Evolutionary conservation across 35 echinoderm and acorn worm species (phyloP).

Genomic region (Lytechinus pictus): DNA sequence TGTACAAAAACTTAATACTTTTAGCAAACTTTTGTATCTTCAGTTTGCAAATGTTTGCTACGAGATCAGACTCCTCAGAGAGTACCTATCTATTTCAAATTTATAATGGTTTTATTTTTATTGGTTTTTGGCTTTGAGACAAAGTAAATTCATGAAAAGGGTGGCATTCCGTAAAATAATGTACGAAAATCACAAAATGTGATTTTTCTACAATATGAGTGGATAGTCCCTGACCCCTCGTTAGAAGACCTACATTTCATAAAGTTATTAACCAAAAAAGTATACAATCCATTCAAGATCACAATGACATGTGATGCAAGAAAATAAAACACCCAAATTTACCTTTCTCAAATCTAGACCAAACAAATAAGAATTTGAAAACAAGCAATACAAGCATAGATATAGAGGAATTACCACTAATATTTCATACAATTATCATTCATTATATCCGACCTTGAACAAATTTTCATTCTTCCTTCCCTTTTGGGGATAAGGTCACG

Average conservation of each 20-base stretch:
- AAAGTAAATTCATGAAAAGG: too few relatives aligned
- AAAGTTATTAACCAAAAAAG: not conserved
- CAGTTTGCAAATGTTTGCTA: too few relatives aligned
- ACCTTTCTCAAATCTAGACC: not conserved
- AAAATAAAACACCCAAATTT: not conserved
- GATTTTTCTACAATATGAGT: not conserved
- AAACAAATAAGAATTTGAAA: not conserved
- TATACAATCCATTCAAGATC: not conserved
- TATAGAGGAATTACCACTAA: not conserved
- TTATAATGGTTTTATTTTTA: too few relatives aligned
- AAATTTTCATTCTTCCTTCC: not conserved
- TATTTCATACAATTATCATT: conserved; percentile 6
- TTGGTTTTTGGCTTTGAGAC: too few relatives aligned
- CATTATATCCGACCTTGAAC: not conserved
- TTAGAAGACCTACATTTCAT: not conserved
- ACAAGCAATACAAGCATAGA: not conserved
- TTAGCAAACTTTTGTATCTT: too few relatives aligned
- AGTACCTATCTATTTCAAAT: too few relatives aligned
- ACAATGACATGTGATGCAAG: not conserved
- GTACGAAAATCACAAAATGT: too few relatives aligned
- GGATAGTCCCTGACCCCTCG: not conserved
- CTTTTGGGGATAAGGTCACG: not conserved
- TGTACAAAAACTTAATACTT: too few relatives aligned
- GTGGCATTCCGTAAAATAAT: too few relatives aligned
- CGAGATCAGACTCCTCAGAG: too few relatives aligned